Base-by-base conservation (phyloP, 2,113 vertebrate genomes). In the Aldabrachelys gigantea region DNA sequence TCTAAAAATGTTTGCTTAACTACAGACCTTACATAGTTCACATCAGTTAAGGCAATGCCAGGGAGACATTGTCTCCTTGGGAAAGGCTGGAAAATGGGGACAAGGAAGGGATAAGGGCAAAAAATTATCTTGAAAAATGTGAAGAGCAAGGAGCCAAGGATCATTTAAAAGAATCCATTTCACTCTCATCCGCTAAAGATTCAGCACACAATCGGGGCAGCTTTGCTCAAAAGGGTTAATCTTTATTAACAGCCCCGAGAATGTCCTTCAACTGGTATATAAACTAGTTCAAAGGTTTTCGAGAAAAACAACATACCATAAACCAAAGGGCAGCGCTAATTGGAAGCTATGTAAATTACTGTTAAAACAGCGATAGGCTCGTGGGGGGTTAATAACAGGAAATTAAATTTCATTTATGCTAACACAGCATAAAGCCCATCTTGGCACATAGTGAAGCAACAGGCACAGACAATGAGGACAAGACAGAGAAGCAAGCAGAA, bases 301-400 rank as follows among this genome's bases (percentile, higher is more conserved):
- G 89, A 96, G 94, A 92, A 97, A 98, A 98, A 97, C 93, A 98
- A 92, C 94, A 35, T 76, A 96, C 96, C 95, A 98, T 99, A 99
- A 99, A 99, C 98, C 98, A 99, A 98, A 99, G 98, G 98, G 92
- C 98, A 98, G 19, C 6, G 1, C 82, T 87, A 97, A 97, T 95
- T 96, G 65, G 91, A 96, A 97, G 95, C 87, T 80, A 31, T 1
- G 92, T 92, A 65, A 85, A 96, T 96, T 94, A 76, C 91, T 85
- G 96, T 96, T 96, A 94, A 97, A 94, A 81, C 93, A 97, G 91
- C 86, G 79, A 91, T 94, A 76, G 90, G 78, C 75, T 87, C 85
- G 52, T 57, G 19, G 89, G 17, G 79, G 52, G 86, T 96, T 97
- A 97, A 98, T 97, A 97, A 96, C 94, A 96, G 97, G 98, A 98